Base-by-base conservation (phyloP, 2,888 invertebrate species). In the Aphodius granarius region DNA sequence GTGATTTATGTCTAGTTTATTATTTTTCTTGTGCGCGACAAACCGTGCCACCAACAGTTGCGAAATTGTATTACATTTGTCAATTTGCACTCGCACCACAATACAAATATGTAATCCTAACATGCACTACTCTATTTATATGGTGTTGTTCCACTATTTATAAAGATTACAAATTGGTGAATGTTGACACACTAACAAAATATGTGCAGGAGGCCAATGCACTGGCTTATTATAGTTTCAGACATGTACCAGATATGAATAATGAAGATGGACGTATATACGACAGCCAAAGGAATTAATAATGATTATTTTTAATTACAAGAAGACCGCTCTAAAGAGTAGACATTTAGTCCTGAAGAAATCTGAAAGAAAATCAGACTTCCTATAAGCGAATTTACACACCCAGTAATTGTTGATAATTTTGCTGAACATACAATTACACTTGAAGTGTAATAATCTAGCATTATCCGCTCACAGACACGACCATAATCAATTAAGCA, bases 1-100 rank as follows among this genome's bases (percentile, higher is more conserved):
- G 68, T 68, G 68, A 68, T 68, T 68, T 68, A 68, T 68, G 68
- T 43, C 43, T 13, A 43, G 9, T 43, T 43, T 43, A 43, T 43
- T 43, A 9, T 43, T 43, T 43, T 43, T 6, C 43, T 43, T n/a
- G n/a, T n/a, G n/a, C n/a, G n/a, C n/a, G n/a, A n/a, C 43, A 43
- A 43, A 43, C 2, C 43, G 43, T 43, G 43, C 13, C 43, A 43
- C 43, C 43, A 43, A 13, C 6, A 43, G 43, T 43, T 43, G 43
- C 43, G 13, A 43, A 43, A 43, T 13, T 2, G 43, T 13, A 43
- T 43, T 43, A 13, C 43, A 43, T 43, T 43, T 43, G 43, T 43
- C 43, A 43, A 9, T 43, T 43, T 43, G 43, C 43, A 43, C 43
- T 43, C 6, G 43, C 43, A n/a, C 4, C 13, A 43, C 43, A 43